phyloP scores from a whole-genome alignment of 2,113 vertebrate genomes.

The Istiophorus platypterus region DNA sequence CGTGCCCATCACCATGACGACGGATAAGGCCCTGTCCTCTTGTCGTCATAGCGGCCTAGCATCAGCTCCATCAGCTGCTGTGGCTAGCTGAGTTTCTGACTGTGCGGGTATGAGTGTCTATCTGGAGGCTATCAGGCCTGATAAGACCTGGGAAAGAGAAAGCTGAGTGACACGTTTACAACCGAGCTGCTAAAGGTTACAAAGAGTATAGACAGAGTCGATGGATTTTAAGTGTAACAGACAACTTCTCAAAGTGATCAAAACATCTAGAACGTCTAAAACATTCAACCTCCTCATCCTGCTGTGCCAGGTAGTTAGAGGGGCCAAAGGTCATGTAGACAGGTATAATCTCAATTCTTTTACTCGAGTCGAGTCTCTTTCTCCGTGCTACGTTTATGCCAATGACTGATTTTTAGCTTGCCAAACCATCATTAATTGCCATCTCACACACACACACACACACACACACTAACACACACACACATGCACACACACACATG shows the following conservation, averaged over 20 bases:
- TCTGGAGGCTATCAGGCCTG: conserved; percentile 61
- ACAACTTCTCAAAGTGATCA: background rate
- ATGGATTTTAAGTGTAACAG: conserved; percentile 13
- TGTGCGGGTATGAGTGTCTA: conserved; percentile 66
- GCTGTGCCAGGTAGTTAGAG: background rate
- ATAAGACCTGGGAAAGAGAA: conserved; percentile 66
- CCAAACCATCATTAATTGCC: conserved; percentile 68
- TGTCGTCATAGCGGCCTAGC: conserved; percentile 69
- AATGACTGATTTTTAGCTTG: conserved; percentile 67
- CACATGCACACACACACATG: conserved; percentile 25
- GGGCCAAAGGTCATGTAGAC: conserved; percentile 8
- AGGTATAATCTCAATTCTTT: conserved; percentile 37
- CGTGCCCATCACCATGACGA: conserved; percentile 71
- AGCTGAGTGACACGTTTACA: conserved; percentile 47
- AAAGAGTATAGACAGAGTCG: conserved; percentile 19
- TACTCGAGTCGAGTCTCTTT: conserved; percentile 28
- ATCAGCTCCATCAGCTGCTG: conserved; percentile 71
- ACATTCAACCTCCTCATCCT: background rate
- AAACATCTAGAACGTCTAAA: background rate
- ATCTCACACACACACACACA: conserved; percentile 39
- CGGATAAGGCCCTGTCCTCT: conserved; percentile 79
- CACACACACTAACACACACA: conserved; percentile 31
- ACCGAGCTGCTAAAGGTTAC: conserved; percentile 22
- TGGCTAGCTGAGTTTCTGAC: conserved; percentile 64
- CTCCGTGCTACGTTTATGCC: conserved; percentile 42